These are phyloP conservation scores for Drosophila carrolli DNA, from an alignment of 1,140 invertebrate species.

Conservation along the genomic window DNA sequence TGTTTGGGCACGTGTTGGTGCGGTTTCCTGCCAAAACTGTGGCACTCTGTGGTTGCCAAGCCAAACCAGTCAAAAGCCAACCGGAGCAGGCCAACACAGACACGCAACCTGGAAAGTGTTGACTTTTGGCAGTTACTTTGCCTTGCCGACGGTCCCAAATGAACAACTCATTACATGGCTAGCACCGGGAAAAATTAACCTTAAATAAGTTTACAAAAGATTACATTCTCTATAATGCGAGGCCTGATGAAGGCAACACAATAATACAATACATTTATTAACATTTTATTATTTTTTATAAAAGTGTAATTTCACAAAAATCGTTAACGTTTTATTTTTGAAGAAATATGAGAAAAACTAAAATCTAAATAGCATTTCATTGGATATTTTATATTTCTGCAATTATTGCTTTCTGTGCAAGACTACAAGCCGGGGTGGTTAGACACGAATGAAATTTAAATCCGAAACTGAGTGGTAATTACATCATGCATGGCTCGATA, in stretches of 20 bases:
- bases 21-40: conserved; percentile 53
- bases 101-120: conserved; percentile 37
- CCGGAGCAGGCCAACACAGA: conserved; percentile 17
- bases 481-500: conserved; percentile 34
- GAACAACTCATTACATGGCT: conserved; percentile 40
- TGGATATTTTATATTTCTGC: neutral
- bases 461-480: conserved; percentile 37
- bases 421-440: neutral
- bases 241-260: too few species aligned
- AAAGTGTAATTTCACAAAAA: too few species aligned
- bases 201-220: neutral
- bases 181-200: conserved; percentile 1
- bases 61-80: conserved; percentile 25
- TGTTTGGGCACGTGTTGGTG: conserved; percentile 47
- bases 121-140: conserved; percentile 51
- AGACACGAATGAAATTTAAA: conserved; percentile 39
- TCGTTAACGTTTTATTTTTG: too few species aligned
- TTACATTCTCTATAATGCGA: too few species aligned
- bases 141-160: conserved; percentile 29
- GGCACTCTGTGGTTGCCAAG: conserved; percentile 46
- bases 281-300: too few species aligned
- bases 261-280: too few species aligned
- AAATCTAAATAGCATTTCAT: too few species aligned
- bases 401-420: neutral
- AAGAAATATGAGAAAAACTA: too few species aligned